Base-by-base conservation (phyloP, 2,888 invertebrate species). In the Tetheella fluctuosa region DNA sequence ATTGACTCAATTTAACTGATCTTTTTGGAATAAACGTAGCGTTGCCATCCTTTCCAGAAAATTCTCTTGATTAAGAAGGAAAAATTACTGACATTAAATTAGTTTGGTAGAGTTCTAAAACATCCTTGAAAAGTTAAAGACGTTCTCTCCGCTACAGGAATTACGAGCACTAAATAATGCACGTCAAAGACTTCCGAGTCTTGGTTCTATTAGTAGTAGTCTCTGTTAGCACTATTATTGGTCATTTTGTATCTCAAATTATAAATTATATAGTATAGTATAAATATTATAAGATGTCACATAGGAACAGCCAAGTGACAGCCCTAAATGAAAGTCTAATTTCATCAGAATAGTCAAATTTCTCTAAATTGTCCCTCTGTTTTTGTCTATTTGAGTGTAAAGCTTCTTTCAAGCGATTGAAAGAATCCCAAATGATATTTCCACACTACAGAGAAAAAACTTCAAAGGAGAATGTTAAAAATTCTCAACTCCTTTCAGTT, bases 381-480 rank as follows among this genome's bases (percentile, higher is more conserved):
- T 48, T 48, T 10, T 48, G 2, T 48, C 17, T n/a, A 48, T 48
- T 48, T 48, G 20, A 20, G 10, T 20, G 48, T 48, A 42, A 42
- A 42, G 17, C 17, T 48, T 48, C 17, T 20, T 20, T 48, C 17
- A 48, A 8, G 48, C 48, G 10, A 48, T 48, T 10, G 17, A 48
- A 48, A 48, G 48, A 48, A 48, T 48, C 48, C 48, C 20, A 17
- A 48, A 17, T 48, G 48, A 20, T 48, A 48, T 48, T 48, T 48
- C 15, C 20, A 48, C 48, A 20, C 48, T 48, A 20, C 48, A 20
- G 20, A 48, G 17, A 48, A 48, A 48, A 20, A 17, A 20, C 20
- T 7, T 17, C 15, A 10, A 20, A 48, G 15, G 20, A n/a, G 48
- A 48, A 17, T 48, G n/a, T 0, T 20, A 48, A 10, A 48, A 48